These are phyloP conservation scores for Psilopsiagon aymara DNA, from an alignment of 2,113 vertebrate genomes.

Conservation along the genomic window DNA sequence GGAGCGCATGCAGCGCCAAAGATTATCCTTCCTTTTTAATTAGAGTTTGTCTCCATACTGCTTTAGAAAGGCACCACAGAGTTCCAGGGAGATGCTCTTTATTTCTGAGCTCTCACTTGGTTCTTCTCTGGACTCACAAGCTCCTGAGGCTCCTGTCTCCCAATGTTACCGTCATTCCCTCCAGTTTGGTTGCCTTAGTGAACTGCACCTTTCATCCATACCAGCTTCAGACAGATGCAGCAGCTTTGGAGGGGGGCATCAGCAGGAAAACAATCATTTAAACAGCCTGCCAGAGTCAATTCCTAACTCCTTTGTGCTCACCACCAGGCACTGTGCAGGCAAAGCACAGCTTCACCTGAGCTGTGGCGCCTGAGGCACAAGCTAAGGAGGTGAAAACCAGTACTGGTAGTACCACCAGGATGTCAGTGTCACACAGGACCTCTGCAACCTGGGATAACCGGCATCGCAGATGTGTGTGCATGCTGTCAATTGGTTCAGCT, in stretches of 20 bases:
- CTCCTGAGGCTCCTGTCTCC: background rate
- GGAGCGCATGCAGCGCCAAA: background rate
- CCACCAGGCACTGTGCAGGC: rapidly evolving
- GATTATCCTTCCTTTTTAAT: background rate
- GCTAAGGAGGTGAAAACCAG: background rate
- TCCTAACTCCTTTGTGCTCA: background rate
- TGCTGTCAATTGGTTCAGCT: background rate
- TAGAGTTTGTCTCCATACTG: background rate
- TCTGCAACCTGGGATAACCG: background rate
- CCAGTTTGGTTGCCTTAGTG: background rate
- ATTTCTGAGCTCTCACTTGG: background rate
- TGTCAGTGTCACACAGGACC: background rate
- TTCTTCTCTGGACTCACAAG: background rate
- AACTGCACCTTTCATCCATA: background rate
- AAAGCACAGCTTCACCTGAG: background rate
- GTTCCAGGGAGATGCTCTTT: background rate
- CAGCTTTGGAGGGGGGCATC: background rate
- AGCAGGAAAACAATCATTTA: background rate
- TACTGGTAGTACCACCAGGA: background rate
- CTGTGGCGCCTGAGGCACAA: background rate
- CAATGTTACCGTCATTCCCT: background rate
- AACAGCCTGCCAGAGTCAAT: background rate
- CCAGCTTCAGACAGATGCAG: background rate
- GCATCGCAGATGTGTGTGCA: rapidly evolving
- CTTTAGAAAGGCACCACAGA: background rate